Percentiles rank a stretch among this genome's conserved stretches.
Evolutionary conservation across 1,140 invertebrate species (phyloP).

Genomic region (Tetraneura akinire): DNA sequence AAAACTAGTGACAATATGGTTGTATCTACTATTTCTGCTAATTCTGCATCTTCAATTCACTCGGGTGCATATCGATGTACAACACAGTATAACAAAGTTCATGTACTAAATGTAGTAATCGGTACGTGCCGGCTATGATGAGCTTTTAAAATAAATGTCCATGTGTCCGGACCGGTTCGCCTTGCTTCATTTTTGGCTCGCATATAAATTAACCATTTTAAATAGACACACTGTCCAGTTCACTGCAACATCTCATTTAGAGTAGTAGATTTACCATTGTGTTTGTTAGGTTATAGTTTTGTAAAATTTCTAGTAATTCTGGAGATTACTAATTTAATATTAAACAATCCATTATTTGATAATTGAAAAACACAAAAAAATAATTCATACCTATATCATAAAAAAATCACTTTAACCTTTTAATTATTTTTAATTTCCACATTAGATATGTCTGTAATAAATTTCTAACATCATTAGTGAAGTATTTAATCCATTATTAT

Average conservation of each 20-base stretch:
- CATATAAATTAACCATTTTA: constrained; percentile 43
- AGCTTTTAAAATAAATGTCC: constrained; percentile 34
- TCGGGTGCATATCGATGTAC: constrained; percentile 53
- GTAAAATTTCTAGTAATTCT: too few relatives aligned
- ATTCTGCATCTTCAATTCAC: constrained; percentile 49
- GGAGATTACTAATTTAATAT: too few relatives aligned
- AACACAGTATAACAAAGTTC: constrained; percentile 52
- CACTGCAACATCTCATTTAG: constrained; percentile 46
- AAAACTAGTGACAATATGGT: constrained; percentile 41
- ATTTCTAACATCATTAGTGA: background rate
- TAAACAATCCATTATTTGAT: too few relatives aligned
- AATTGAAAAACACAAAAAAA: too few relatives aligned
- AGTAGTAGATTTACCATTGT: constrained; percentile 50
- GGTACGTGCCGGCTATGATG: constrained; percentile 52
- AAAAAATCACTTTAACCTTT: too few relatives aligned
- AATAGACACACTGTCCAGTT: constrained; percentile 37
- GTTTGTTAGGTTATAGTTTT: background rate
- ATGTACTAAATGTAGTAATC: constrained; percentile 53
- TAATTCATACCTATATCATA: too few relatives aligned
- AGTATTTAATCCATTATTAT: constrained; percentile 43
- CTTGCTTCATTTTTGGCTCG: constrained; percentile 50
- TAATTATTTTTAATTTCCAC: too few relatives aligned
- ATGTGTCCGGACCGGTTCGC: constrained; percentile 30
- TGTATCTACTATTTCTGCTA: constrained; percentile 50
- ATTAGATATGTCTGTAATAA: too few relatives aligned